Percentiles rank a stretch among this genome's conserved stretches.
phyloP scores from a whole-genome alignment of 2,113 vertebrate species.

The Hypanus sabinus region DNA sequence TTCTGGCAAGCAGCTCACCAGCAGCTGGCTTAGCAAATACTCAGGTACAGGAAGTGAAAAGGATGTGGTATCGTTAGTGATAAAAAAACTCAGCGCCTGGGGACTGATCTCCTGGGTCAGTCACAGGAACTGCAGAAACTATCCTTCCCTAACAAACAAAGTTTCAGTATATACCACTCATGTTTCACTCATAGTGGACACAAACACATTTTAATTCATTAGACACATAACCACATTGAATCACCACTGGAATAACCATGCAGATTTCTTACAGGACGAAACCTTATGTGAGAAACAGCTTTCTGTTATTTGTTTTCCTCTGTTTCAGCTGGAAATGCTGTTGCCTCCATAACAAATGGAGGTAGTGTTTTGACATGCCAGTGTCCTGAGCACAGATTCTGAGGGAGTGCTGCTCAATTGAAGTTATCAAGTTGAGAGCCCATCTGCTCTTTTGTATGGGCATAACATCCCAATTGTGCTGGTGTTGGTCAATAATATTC shows the following conservation, averaged over 20 bases:
- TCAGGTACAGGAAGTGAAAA: constrained; percentile 45
- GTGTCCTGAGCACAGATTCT: background rate
- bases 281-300: background rate
- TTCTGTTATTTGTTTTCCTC: background rate
- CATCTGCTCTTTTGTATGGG: background rate
- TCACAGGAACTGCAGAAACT: constrained; percentile 3
- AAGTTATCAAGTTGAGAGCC: background rate
- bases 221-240: background rate
- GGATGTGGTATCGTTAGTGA: constrained; percentile 51
- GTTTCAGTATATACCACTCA: background rate
- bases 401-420: background rate
- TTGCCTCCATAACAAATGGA: background rate
- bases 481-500: background rate
- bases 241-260: background rate
- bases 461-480: background rate
- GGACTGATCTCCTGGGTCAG: background rate
- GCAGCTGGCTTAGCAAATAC: constrained; percentile 48
- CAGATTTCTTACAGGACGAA: background rate
- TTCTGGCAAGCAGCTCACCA: constrained; percentile 51
- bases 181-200: background rate
- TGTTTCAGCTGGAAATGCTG: background rate
- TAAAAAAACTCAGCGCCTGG: background rate
- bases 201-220: background rate
- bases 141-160: background rate
- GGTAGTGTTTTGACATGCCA: background rate